Evolutionary conservation across 2,797 vertebrate genomes (phyloP).

Genomic region (Cuniculus paca): DNA sequence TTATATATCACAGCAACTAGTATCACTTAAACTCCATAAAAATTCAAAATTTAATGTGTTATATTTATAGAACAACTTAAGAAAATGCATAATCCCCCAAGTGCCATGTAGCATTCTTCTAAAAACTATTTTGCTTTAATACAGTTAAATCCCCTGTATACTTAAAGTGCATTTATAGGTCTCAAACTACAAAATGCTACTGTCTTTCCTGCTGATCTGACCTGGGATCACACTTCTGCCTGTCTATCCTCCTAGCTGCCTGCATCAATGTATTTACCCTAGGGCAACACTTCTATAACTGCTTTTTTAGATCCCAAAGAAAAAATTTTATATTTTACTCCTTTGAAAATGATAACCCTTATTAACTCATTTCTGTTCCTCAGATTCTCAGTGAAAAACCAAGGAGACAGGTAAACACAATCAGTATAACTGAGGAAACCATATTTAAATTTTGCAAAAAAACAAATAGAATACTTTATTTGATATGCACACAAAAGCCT

Average conservation of each 20-base stretch:
- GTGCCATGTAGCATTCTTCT: background rate
- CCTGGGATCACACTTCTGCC: background rate
- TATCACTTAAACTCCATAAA: background rate
- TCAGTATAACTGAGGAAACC: background rate
- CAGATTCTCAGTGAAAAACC: background rate
- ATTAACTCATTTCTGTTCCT: slow-evolving; percentile 15
- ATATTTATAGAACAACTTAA: background rate
- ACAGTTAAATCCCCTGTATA: background rate
- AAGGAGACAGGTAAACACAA: background rate
- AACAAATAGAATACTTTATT: background rate
- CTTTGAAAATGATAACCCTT: slow-evolving; percentile 44
- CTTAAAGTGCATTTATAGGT: slow-evolving; percentile 2
- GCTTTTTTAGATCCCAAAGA: background rate
- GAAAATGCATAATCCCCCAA: background rate
- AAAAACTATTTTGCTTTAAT: slow-evolving; percentile 3
- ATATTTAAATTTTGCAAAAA: background rate
- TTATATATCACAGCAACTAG: background rate
- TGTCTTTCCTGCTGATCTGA: background rate
- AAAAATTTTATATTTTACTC: slow-evolving; percentile 18
- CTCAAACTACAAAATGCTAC: background rate
- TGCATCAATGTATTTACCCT: slow-evolving; percentile 10
- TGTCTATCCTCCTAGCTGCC: background rate
- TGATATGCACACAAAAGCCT: background rate
- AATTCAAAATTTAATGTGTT: background rate
- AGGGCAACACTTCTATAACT: background rate